Evolutionary conservation across 1,140 invertebrate genomes (phyloP), one percentile per base, ranked within the genome.

Genomic region (Subanguina moxae): DNA sequence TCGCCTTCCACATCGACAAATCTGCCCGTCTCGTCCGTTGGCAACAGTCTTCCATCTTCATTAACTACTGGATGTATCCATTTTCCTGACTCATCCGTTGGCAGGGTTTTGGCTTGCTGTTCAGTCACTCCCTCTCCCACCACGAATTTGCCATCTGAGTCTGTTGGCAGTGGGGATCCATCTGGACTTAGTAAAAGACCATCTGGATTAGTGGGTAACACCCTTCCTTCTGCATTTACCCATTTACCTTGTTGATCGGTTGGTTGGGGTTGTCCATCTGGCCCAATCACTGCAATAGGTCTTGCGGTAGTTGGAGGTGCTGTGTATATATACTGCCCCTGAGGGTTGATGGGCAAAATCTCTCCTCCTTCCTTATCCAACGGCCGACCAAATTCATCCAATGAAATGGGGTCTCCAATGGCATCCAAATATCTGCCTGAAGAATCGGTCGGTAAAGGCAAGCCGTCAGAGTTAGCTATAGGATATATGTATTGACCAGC

Each of bases 111-210:
- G 3, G 48, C 48, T 25, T 59, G 57, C 9, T 43, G 25, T 13
- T 62, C 43, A 1, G 58, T 67, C 15, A 48, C 64, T 56, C 42
- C 25, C 19, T 19, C 38, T 21, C 57, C 38, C 8, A 74, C 30
- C 17, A 75, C 62, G 42, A 73, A 57, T 27, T 70, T 56, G n/a
- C 75, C 75, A 28, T 74, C 21, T 11, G 32, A 38, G 58, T 77
- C 66, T 8, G 71, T 76, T 32, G 76, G 76, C 8, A 77, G 62
- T 32, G 76, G 76, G 1, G 75, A 71, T 13, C 77, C 77, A 64
- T 77, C 77, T 46, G 77, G 77, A 15, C 64, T 74, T 19, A 77
- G 30, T 30, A 68, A 68, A 15, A 75, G 58, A 15, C 67, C 77
- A 42, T 48, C 61, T 19, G 64, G 15, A 48, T 77, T 77, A 0